Percentiles rank a stretch among this genome's conserved stretches.
These are phyloP conservation scores for Euzetes globulus DNA, from an alignment of 2,888 invertebrate genomes.

Conservation along the genomic window DNA sequence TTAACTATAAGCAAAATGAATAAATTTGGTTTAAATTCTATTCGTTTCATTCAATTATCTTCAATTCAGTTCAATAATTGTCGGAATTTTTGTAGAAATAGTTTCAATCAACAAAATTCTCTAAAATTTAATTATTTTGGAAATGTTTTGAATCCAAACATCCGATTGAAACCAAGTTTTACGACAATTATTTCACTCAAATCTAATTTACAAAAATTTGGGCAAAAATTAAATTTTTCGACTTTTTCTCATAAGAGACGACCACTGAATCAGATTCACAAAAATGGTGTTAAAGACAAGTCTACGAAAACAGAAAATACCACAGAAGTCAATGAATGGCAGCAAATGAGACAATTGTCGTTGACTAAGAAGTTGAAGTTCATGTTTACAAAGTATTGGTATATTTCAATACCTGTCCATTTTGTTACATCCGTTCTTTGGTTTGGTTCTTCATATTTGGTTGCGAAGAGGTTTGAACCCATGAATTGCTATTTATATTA, in stretches of 20 bases:
- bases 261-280: neutral
- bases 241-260: neutral
- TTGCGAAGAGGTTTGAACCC: constrained; percentile 66
- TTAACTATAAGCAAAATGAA: neutral
- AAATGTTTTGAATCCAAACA: neutral
- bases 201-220: neutral
- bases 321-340: constrained; percentile 43
- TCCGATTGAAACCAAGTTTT: neutral
- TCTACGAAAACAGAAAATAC: neutral
- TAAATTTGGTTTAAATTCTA: neutral
- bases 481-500: neutral
- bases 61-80: neutral
- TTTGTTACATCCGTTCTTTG: constrained; percentile 75
- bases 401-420: constrained; percentile 89
- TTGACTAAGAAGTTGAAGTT: constrained; percentile 75
- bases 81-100: neutral
- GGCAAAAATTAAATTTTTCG: neutral
- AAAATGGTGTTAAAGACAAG: constrained; percentile 5
- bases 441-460: constrained; percentile 78
- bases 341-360: constrained; percentile 50
- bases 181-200: neutral
- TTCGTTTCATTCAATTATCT: neutral
- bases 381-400: constrained; percentile 94
- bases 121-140: neutral
- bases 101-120: neutral